Base-by-base conservation (phyloP, 1,140 invertebrate genomes). In the Ericerus pela region DNA sequence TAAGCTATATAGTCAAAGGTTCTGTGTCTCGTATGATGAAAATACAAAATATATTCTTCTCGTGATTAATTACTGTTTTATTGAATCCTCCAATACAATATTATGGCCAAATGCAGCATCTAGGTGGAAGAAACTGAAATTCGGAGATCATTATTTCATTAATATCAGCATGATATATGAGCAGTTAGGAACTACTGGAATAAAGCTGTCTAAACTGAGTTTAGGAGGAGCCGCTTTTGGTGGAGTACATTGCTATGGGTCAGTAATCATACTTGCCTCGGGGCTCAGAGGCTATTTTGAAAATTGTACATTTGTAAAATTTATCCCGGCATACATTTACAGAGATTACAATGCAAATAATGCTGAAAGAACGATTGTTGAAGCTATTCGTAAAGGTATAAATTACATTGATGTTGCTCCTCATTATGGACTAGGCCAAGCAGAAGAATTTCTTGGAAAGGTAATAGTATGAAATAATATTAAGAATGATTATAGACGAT, bases 361-460 rank as follows among this genome's bases (percentile, higher is more conserved):
- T 67, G 81, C 78, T 20, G 77, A 84, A 54, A 66, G 77, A 51
- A 78, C 84, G 0, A 73, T 95, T 31, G 72, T 76, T 37, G 70
- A 79, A 60, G 82, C 81, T 3, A 68, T 95, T 16, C 81, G 77
- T 65, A 72, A 70, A 29, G 92, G 92, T 1, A 76, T 96, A 18
- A 96, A 96, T 73, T 92, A 88, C 60, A 81, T 96, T 52, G 92
- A 96, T 66, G 93, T 88, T 0, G 84, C 81, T 1, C 88, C 88
- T 0, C 94, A 82, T 78, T 96, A 96, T 68, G 90, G 91, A 0
- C 86, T 88, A 72, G 87, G 90, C 4, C 75, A 71, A 36, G 82
- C 85, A 0, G 90, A 96, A 71, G 72, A 71, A 60, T 70, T 85
- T 26, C 69, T 95, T 10, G 93, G 91, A 60, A 81, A 87, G 73